Percentiles rank a stretch among this genome's conserved stretches.
Evolutionary conservation across 2,113 vertebrate species (phyloP).

Genomic region (Tonatia bakeri): DNA sequence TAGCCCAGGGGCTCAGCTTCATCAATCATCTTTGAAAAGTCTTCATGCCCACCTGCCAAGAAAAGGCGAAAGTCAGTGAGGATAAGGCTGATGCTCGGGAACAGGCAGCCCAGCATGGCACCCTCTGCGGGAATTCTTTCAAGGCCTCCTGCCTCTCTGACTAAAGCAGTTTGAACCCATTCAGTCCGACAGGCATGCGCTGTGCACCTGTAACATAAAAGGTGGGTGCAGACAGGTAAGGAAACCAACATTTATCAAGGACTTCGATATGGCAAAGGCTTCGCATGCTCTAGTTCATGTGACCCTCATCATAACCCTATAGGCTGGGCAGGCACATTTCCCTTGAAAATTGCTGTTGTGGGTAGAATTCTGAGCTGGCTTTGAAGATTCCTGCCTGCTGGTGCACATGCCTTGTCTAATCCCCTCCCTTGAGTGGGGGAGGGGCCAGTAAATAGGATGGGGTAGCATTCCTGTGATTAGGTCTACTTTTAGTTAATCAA

Average conservation of each 20-base stretch:
- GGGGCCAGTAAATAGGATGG: background rate
- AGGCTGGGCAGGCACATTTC: background rate
- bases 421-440: background rate
- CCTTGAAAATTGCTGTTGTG: background rate
- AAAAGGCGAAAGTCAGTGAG: constrained; percentile 54
- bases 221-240: background rate
- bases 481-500: background rate
- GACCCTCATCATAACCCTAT: background rate
- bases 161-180: background rate
- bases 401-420: background rate
- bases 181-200: background rate
- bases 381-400: background rate
- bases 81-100: background rate
- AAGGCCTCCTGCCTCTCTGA: background rate
- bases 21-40: constrained; percentile 94
- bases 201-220: background rate
- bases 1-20: constrained; percentile 92
- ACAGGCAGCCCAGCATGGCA: background rate
- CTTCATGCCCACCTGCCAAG: constrained; percentile 89
- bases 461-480: background rate
- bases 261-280: background rate
- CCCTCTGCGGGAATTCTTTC: background rate
- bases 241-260: background rate
- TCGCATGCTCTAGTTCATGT: background rate
- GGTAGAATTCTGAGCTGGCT: background rate